These are phyloP conservation scores for Hepsetus odoe DNA, from an alignment of 2,113 vertebrate species.

Conservation along the genomic window DNA sequence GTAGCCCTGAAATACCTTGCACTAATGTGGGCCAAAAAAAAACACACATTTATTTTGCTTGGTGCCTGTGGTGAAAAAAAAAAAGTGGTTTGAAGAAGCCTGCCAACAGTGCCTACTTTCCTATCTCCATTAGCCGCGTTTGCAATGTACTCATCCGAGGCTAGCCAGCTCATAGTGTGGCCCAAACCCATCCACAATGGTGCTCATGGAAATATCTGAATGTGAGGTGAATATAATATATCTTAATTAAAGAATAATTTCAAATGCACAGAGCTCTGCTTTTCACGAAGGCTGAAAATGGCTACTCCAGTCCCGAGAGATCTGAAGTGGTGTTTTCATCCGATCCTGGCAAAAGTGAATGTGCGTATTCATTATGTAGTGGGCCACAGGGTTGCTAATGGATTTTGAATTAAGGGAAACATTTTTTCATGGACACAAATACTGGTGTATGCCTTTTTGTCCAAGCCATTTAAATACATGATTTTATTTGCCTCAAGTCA, in stretches of 20 bases:
- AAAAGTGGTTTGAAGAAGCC: constrained; percentile 1
- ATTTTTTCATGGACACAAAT: constrained; percentile 56
- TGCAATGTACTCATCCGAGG: constrained; percentile 26
- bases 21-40: too few relatives aligned
- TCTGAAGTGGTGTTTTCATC: constrained; percentile 77
- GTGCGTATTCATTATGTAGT: constrained; percentile 73
- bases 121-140: constrained; percentile 40
- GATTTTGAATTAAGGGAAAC: constrained; percentile 78
- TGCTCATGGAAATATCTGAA: constrained; percentile 48
- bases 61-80: not conserved
- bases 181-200: constrained; percentile 43
- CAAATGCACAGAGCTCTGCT: constrained; percentile 65
- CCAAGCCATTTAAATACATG: constrained; percentile 40
- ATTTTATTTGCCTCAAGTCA: constrained; percentile 45
- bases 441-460: constrained; percentile 40
- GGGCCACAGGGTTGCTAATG: constrained; percentile 78
- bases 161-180: constrained; percentile 21
- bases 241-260: constrained; percentile 71
- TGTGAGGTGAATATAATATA: constrained; percentile 65
- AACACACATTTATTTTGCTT: not conserved
- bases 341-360: constrained; percentile 74
- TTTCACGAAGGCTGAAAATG: constrained; percentile 71
- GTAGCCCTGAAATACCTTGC: not conserved
- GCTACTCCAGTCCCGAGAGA: constrained; percentile 74
- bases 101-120: constrained; percentile 18